Evolutionary conservation across 2,888 invertebrate species (phyloP).

Genomic region (Eupithecia inturbata): DNA sequence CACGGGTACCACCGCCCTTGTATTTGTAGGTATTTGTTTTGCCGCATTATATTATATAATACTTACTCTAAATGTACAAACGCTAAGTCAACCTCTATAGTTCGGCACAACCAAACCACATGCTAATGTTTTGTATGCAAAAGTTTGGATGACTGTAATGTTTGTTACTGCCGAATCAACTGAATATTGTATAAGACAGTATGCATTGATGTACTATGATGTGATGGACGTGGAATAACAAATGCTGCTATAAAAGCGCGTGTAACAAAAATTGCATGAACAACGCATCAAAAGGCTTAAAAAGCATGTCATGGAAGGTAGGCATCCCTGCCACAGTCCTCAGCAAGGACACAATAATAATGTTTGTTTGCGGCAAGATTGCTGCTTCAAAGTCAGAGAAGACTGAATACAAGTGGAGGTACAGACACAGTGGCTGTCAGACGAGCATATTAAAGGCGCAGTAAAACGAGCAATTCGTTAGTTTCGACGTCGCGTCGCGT

Average conservation of each 20-base stretch:
- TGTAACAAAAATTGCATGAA: not conserved
- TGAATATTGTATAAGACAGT: not conserved
- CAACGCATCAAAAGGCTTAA: not conserved
- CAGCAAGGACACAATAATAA: not conserved
- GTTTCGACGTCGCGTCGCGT: constrained; percentile 7
- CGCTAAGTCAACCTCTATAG: not conserved
- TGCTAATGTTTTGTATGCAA: not conserved
- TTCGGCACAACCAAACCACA: not conserved
- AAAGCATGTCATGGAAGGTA: not conserved
- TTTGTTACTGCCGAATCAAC: not conserved
- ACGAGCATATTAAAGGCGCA: not conserved
- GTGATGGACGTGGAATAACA: not conserved
- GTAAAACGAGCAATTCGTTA: constrained; percentile 2
- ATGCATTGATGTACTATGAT: too few relatives aligned
- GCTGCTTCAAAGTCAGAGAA: not conserved
- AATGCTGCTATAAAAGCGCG: not conserved
- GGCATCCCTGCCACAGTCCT: too few relatives aligned
- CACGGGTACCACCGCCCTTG: not conserved
- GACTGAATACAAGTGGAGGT: not conserved
- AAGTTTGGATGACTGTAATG: not conserved
- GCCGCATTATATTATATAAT: not conserved
- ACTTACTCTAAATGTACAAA: not conserved
- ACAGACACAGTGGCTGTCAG: not conserved
- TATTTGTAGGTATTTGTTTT: not conserved
- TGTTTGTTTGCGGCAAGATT: not conserved